Conservation (phyloP, 2,113 vertebrate genomes). For the Hymenochirus boettgeri region DNA sequence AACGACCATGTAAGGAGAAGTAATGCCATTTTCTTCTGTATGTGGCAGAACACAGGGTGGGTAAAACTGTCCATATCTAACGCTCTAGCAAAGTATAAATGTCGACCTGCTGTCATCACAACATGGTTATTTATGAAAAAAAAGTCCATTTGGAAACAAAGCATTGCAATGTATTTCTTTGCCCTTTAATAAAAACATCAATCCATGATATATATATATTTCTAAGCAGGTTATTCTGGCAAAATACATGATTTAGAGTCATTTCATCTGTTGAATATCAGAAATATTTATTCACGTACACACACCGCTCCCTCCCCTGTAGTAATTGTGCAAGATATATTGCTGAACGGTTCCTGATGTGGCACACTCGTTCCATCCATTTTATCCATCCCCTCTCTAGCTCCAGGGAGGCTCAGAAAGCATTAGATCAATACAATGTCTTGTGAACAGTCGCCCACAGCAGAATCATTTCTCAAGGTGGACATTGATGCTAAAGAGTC, state of each 20-base stretch:
- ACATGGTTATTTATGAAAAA: background rate
- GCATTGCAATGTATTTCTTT: background rate
- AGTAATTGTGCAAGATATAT: slow-evolving; percentile 50
- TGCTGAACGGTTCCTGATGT: slow-evolving; percentile 44
- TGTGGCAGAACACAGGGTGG: too few species aligned
- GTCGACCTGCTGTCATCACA: background rate
- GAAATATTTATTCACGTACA: slow-evolving; percentile 45
- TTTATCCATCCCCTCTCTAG: slow-evolving; percentile 53
- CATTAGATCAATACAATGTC: slow-evolving; percentile 72
- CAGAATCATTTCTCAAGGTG: slow-evolving; percentile 73
- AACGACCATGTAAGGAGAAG: background rate
- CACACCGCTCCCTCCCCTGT: slow-evolving; percentile 39
- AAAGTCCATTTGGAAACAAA: background rate
- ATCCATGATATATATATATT: slow-evolving; percentile 14
- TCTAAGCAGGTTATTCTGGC: slow-evolving; percentile 7
- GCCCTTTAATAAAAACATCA: slow-evolving; percentile 3
- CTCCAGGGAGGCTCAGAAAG: slow-evolving; percentile 57
- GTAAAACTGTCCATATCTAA: too few species aligned
- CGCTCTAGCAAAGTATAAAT: background rate
- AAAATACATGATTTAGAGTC: slow-evolving; percentile 46
- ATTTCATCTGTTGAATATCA: slow-evolving; percentile 45
- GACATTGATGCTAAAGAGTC: slow-evolving; percentile 67
- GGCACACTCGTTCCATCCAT: slow-evolving; percentile 42
- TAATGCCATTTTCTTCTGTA: too few species aligned
- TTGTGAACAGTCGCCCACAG: slow-evolving; percentile 64